A percentile compares a stretch with the other conserved stretches of the same genome.
Conservation (phyloP, 2,797 vertebrate genomes). For the Allobates femoralis region DNA sequence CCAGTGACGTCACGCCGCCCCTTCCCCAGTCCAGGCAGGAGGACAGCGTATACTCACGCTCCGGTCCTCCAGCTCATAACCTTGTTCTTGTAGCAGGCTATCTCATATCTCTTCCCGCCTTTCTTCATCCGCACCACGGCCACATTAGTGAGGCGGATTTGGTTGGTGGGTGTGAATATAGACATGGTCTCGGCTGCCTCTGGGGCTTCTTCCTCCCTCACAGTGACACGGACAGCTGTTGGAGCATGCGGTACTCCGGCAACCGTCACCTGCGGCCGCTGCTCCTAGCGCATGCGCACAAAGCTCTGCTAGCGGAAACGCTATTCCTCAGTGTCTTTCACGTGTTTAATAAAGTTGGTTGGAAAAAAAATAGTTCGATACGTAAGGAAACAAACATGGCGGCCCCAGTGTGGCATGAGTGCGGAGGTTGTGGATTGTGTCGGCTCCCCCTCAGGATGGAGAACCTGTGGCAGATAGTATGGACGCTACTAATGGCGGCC, state of each 20-base stretch:
- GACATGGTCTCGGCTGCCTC: conserved; percentile 76
- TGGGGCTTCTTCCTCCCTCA: not conserved
- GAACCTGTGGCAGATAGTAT: not conserved
- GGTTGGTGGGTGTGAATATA: conserved; percentile 94
- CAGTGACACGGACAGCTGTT: not conserved
- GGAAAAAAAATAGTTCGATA: not conserved
- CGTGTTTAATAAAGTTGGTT: conserved; percentile 52
- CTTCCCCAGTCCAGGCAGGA: not conserved
- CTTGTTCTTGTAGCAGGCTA: conserved; percentile 94
- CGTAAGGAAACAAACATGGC: conserved; percentile 55
- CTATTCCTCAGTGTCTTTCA: not conserved
- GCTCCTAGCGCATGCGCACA: conserved; percentile 1
- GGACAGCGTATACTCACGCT: conserved; percentile 80
- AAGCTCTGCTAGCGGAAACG: not conserved
- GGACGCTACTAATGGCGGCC: not conserved
- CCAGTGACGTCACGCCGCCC: not conserved
- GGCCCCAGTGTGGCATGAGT: conserved; percentile 32
- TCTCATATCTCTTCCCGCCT: conserved; percentile 91
- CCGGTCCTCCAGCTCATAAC: conserved; percentile 92
- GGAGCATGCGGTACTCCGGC: not conserved
- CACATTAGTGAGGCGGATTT: conserved; percentile 93
- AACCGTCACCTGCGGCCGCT: not conserved
- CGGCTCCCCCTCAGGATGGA: not conserved
- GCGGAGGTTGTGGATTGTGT: not conserved
- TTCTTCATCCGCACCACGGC: conserved; percentile 91